phyloP scores from a whole-genome alignment of 2,888 invertebrate genomes.

The Apantesis nais region DNA sequence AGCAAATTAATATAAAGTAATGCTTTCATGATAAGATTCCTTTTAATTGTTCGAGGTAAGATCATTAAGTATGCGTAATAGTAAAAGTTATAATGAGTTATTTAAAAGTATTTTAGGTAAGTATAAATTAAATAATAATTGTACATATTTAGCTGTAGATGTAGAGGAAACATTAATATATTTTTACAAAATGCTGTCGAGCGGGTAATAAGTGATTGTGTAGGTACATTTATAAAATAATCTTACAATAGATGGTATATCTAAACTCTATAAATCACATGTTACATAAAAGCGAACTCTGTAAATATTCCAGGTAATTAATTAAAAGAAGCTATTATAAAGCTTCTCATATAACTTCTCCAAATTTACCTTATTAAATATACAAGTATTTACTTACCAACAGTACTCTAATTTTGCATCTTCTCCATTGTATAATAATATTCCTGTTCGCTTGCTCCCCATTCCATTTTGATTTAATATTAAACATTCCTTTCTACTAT shows the following conservation, averaged over 20 bases:
- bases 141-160: too few species aligned
- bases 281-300: not conserved
- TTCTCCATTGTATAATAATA: conserved; percentile 23
- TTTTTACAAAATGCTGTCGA: too few species aligned
- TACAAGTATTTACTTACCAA: conserved; percentile 1
- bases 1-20: too few species aligned
- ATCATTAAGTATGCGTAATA: not conserved
- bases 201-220: not conserved
- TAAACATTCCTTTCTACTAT: conserved; percentile 59
- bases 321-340: not conserved
- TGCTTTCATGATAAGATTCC: not conserved
- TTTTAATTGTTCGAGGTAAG: not conserved
- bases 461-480: conserved; percentile 52
- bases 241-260: not conserved
- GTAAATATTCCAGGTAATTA: not conserved
- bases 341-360: too few species aligned
- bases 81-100: not conserved
- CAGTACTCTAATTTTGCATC: conserved; percentile 21
- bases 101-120: too few species aligned
- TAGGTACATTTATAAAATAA: not conserved
- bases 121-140: too few species aligned
- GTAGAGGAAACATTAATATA: too few species aligned
- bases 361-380: conserved; percentile 11
- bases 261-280: not conserved
- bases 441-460: conserved; percentile 23